Evolutionary conservation across 2,113 vertebrate genomes (phyloP), one percentile per base, ranked within the genome.

Genomic region (Arvicanthis niloticus): DNA sequence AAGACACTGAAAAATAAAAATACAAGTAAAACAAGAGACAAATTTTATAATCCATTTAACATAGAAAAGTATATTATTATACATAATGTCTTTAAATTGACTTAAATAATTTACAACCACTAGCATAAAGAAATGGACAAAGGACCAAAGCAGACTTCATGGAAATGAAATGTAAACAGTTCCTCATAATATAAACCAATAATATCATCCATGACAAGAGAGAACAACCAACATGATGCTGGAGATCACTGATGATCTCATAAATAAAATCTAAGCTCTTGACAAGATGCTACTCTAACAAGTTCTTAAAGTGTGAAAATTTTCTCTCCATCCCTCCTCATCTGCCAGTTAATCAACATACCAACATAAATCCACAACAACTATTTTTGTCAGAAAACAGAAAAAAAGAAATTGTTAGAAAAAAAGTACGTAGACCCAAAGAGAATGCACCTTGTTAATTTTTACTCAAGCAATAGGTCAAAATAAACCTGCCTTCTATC

Each of bases 381-480:
- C 42, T 91, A 84, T 70, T 82, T 42, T 75, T 88, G 80, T 67
- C 72, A n/a, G 37, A 82, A 95, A 34, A 45, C 87, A 84, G n/a
- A 51, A 91, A 89, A 72, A n/a, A 88, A 56, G 67, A 82, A 89
- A 77, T 67, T 58, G 37, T 76, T 97, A 90, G 40, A 22, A 80
- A 90, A 93, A 68, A 42, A 82, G 26, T 84, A 84, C 96, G 2
- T 48, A 88, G 76, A 82, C 7, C 58, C 42, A 42, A 82, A 34
- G 37, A 92, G 76, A 92, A 92, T 37, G 21, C 53, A 42, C 17
- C 58, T 92, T 92, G 75, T 96, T 91, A 93, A 94, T 92, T 92
- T 92, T 96, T 85, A 95, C 82, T 89, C 78, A 88, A 97, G 76
- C 68, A 95, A 81, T 34, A 92, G 62, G 85, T 86, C 76, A 89